Base-by-base conservation (phyloP, 2,113 vertebrate species). In the Vulpes vulpes region DNA sequence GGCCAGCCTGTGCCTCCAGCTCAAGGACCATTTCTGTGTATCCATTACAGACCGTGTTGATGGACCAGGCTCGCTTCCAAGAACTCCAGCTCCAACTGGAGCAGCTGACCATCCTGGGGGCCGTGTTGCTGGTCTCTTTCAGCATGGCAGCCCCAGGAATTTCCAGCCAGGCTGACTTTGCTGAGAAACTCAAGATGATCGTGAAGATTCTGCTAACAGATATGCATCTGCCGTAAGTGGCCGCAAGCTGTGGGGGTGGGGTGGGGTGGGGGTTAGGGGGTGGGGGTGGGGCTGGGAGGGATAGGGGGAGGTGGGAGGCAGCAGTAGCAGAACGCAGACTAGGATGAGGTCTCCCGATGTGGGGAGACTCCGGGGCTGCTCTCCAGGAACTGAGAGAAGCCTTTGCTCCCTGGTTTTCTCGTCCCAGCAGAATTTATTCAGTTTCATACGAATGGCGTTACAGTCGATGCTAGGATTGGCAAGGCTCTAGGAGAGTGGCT, bases 61-160 rank as follows among this genome's bases (percentile, higher is more conserved):
- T 99, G 99, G 99, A 99, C 98, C 99, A 99, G 97, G 95, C 97
- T 2, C 99, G 99, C 53, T 99, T 99, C 94, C 99, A 99, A 98
- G 99, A 99, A 97, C 99, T 99, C 90, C 99, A 99, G 98, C 97
- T 99, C 90, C 99, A 99, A 97, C 97, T 99, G 71, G 99, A 99
- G 84, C 98, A 98, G 17, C 98, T 99, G 14, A 98, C 99, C 0
- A 0, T 99, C 92, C 97, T 99, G 8, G 99, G 99, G 25, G 99
- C 99, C 0, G 97, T 99, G 95, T 98, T 99, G 25, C 99, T 99
- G 94, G 98, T 99, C 12, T 99, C 99, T 0, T 99, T 99, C 98
- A 99, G 99, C 12, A 99, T 99, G 4, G 98, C 99, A 0, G 99
- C 99, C 27, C 98, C 99, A 0, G 99, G 99, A 0, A 98, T 99